These are phyloP conservation scores for Eudasyphora cyanicolor DNA, from an alignment of 2,888 invertebrate genomes.

Conservation along the genomic window DNA sequence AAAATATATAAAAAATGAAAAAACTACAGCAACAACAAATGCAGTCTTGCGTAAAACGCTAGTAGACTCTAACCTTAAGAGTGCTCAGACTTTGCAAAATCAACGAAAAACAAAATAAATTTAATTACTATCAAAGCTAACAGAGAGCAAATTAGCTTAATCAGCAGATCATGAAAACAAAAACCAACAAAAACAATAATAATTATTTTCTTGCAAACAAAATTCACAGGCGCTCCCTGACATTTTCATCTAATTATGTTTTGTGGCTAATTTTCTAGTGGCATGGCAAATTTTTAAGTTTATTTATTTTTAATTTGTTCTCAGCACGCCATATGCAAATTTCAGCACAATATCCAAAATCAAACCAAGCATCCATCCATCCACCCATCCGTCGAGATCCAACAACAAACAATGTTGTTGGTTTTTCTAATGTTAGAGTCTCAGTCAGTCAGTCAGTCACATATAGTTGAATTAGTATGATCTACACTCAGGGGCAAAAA, in stretches of 20 bases:
- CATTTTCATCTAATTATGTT: background rate
- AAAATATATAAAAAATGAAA: too few relatives aligned
- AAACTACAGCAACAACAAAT: conserved; percentile 5
- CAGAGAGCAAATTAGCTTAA: too few relatives aligned
- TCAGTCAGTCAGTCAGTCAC: background rate
- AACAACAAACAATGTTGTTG: background rate
- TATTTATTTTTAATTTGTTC: conserved; percentile 52
- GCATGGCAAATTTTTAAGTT: background rate
- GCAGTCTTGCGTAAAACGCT: background rate
- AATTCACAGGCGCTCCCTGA: background rate
- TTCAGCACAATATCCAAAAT: background rate
- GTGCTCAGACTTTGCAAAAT: background rate
- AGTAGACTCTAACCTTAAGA: background rate
- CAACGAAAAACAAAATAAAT: background rate
- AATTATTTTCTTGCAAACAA: background rate
- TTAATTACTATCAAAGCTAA: background rate
- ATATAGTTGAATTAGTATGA: background rate
- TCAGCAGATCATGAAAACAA: background rate
- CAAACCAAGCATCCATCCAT: background rate
- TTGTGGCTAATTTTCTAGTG: conserved; percentile 1
- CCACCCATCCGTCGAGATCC: background rate
- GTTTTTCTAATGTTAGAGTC: background rate
- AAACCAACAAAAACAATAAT: background rate
- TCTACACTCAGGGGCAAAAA: background rate
- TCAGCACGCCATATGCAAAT: conserved; percentile 60